A percentile compares a stretch with the other conserved stretches of the same genome.
Evolutionary conservation across 2,113 vertebrate species (phyloP).

Genomic region (Vimba vimba): DNA sequence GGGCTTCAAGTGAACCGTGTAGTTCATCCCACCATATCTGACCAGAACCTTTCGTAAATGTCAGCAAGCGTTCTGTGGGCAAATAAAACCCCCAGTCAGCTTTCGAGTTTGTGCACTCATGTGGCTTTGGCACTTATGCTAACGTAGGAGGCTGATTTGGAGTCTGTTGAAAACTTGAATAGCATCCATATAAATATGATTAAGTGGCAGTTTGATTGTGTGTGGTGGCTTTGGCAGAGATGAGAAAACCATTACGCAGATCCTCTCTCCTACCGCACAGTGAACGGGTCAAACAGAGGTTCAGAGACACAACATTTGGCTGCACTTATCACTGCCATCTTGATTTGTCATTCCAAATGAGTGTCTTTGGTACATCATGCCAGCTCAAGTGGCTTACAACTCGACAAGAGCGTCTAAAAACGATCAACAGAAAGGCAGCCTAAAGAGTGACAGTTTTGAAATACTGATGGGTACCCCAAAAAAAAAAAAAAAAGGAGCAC

Average conservation of each 20-base stretch:
- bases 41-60: not conserved
- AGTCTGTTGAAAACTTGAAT: conserved; percentile 26
- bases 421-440: not conserved
- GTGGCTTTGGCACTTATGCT: conserved; percentile 23
- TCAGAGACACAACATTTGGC: not conserved
- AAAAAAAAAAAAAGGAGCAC: not conserved
- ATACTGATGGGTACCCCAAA: not conserved
- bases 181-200: conserved; percentile 28
- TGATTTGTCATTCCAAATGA: conserved; percentile 6
- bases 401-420: not conserved
- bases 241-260: conserved; percentile 17
- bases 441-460: not conserved
- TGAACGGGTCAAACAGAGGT: not conserved
- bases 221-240: conserved; percentile 26
- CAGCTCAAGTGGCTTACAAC: conserved; percentile 7
- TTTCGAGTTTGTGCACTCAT: not conserved
- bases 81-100: conserved; percentile 8
- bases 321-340: conserved; percentile 4
- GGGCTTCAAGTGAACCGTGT: conserved; percentile 36
- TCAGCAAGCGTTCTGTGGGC: not conserved
- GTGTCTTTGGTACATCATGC: conserved; percentile 13
- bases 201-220: conserved; percentile 31
- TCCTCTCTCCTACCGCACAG: not conserved
- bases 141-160: not conserved
- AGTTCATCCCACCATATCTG: not conserved